Evolutionary conservation across 2,888 invertebrate genomes (phyloP), one percentile per base, ranked within the genome.

Genomic region (Andrena minutula): DNA sequence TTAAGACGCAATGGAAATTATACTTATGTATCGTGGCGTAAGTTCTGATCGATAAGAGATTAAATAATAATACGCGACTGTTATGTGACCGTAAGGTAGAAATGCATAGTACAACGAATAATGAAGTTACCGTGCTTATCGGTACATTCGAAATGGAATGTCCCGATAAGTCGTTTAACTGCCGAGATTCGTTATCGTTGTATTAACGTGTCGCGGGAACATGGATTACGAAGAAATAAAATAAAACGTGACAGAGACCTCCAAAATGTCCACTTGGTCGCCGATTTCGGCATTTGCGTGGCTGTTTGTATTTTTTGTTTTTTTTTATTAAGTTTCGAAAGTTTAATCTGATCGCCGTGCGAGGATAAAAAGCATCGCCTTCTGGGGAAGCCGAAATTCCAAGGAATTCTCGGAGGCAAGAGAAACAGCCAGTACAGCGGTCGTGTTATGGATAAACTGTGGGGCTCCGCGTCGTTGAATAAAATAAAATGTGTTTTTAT

Each of bases 181-280:
- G 28, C 41, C 41, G 35, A 56, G 8, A 20, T 26, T 49, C 35
- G 56, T 80, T 70, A 65, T 66, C 65, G 35, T 20, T 66, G 12
- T 56, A 49, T 56, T 35, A 47, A 60, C n/a, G 60, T 56, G 56
- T n/a, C 53, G n/a, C 49, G 51, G 23, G 8, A 30, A 41, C 28
- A 66, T 16, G 64, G 26, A 76, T 64, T 61, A 66, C 47, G 58
- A 49, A 30, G 63, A 60, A 71, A 80, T 75, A 79, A 82, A 83
- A 83, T 78, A 86, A 80, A 82, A 23, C 20, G 65, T 89, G 78
- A 84, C 83, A 91, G 89, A 91, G 87, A 92, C 92, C 92, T 92
- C 92, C 92, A 92, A 79, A 92, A 92, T 82, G 85, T 91, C 92
- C 92, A 92, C 87, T 90, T 92, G 90, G 89, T 82, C 82, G 85